Base-by-base conservation (phyloP, 2,113 vertebrate species). In the Uria lomvia region DNA sequence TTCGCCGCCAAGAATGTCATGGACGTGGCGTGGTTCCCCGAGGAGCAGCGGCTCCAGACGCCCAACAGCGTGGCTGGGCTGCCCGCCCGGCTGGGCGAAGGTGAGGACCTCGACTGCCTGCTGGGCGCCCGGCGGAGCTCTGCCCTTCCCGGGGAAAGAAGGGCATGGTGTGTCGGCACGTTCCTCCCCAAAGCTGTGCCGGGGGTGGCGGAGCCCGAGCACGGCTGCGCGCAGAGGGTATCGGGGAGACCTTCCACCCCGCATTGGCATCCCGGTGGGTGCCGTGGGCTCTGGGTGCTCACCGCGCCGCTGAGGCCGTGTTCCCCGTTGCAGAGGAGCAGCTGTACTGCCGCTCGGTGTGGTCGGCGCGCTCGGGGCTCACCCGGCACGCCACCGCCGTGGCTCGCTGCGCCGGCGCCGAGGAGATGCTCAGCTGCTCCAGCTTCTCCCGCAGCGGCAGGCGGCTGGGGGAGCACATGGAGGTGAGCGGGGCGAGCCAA, bases 301-400 rank as follows among this genome's bases (percentile, higher is more conserved):
- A 2, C 55, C 53, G 45, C 1, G 0, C 10, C 1, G 1, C 78
- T 49, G 82, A 88, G 0, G 1, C 27, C 50, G 2, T 3, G 20
- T 9, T 7, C 42, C 75, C 81, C 9, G 1, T 72, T 80, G 63
- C 95, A 97, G 99, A 91, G 1, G 92, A 91, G 76, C 97, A 95
- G 89, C 98, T 99, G 47, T 92, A 98, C 34, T 99, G 99, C 91
- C 98, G 99, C 76, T 99, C 98, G 0, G 98, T 99, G 97, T 99
- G 99, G 99, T 99, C 99, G 0, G 97, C 96, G 3, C 97, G 63
- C 96, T 99, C 98, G 3, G 98, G 96, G 18, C 96, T 84, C 26
- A 52, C 63, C 5, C 19, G 40, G 10, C 74, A 12, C 0, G 96
- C 98, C 82, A 93, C n/a, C 3, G 98, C 97, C 0, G 26, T 86